Evolutionary conservation across 2,888 invertebrate genomes (phyloP).

Genomic region (Idaea dimidiata): DNA sequence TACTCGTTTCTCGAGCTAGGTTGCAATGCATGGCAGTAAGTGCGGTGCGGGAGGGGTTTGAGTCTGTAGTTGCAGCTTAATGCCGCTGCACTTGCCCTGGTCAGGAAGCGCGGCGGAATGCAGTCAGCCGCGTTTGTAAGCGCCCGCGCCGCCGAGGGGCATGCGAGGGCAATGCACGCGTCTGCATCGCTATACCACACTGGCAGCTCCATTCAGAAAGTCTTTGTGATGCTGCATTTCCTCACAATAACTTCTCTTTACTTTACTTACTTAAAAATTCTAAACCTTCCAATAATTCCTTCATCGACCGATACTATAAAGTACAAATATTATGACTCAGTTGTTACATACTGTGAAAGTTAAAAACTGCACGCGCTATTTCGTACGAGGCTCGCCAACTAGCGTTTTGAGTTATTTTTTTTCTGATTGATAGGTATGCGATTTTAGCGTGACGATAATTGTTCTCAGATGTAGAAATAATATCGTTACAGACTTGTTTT

Average conservation of each 20-base stretch:
- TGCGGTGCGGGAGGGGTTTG: constrained; percentile 41
- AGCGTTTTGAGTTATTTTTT: constrained; percentile 23
- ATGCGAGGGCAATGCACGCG: constrained; percentile 69
- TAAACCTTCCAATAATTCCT: neutral
- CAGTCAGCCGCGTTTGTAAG: constrained; percentile 77
- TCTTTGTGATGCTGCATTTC: constrained; percentile 58
- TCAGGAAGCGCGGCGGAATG: constrained; percentile 80
- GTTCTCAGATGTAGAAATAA: constrained; percentile 3
- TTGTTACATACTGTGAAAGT: constrained; percentile 28
- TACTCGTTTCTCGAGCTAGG: constrained; percentile 41
- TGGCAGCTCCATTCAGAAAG: constrained; percentile 64
- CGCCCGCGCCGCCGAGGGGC: constrained; percentile 49
- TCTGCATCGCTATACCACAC: constrained; percentile 60
- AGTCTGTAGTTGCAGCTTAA: constrained; percentile 74
- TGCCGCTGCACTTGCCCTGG: constrained; percentile 77
- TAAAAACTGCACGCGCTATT: constrained; percentile 35
- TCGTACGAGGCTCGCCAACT: constrained; percentile 22
- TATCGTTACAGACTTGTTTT: neutral
- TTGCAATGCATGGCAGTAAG: constrained; percentile 28
- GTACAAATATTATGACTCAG: neutral
- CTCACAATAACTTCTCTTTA: constrained; percentile 42
- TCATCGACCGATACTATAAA: neutral
- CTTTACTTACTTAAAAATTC: neutral
- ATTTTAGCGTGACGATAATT: neutral
- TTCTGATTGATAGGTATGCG: constrained; percentile 5